Percentiles rank a stretch among this genome's conserved stretches.
Conservation (phyloP, 2,797 vertebrate species). For the Huso huso region DNA sequence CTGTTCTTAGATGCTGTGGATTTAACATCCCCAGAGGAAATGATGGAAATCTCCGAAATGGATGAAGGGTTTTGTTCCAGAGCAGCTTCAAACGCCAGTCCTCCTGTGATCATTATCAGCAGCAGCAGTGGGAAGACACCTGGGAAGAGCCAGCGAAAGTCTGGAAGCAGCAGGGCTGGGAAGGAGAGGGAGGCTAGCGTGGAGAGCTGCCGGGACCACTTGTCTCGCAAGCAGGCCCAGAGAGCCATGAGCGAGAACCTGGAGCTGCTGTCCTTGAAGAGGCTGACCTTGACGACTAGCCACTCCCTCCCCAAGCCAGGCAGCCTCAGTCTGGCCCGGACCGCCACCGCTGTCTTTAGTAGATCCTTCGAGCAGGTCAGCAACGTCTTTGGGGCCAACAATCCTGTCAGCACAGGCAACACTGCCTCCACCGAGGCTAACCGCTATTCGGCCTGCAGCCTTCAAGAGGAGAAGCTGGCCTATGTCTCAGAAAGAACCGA, state of each 20-base stretch:
- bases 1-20: conserved; percentile 73
- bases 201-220: conserved; percentile 58
- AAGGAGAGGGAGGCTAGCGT: conserved; percentile 72
- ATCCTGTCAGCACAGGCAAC: conserved; percentile 41
- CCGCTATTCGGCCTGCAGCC: conserved; percentile 80
- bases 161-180: conserved; percentile 52
- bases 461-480: conserved; percentile 82
- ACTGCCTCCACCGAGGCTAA: conserved; percentile 53
- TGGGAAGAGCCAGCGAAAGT: conserved; percentile 74
- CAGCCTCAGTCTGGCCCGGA: conserved; percentile 83
- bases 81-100: conserved; percentile 60
- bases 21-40: conserved; percentile 89
- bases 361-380: conserved; percentile 94
- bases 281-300: conserved; percentile 88
- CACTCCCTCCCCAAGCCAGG: conserved; percentile 92
- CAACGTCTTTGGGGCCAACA: conserved; percentile 51
- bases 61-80: conserved; percentile 86
- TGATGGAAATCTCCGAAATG: conserved; percentile 87
- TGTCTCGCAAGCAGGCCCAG: conserved; percentile 66
- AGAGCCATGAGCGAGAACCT: conserved; percentile 83
- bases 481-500: conserved; percentile 61
- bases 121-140: conserved; percentile 71
- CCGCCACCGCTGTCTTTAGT: conserved; percentile 85
- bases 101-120: conserved; percentile 78
- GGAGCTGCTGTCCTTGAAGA: conserved; percentile 82